phyloP scores from a whole-genome alignment of 2,797 vertebrate genomes.

The Cichlasoma orientale region DNA sequence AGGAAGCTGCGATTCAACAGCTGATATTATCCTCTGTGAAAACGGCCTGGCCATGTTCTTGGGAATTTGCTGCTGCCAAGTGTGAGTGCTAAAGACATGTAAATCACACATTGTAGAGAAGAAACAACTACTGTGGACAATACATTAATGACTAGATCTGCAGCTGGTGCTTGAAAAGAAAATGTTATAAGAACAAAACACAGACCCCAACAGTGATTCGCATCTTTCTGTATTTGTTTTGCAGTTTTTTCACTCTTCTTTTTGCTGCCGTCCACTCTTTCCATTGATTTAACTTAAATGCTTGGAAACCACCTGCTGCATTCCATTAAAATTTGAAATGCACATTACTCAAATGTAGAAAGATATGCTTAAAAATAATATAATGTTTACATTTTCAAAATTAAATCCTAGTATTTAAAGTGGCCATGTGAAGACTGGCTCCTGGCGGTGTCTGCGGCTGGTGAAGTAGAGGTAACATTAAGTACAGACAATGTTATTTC shows the following conservation, averaged over 20 bases:
- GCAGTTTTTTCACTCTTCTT: not conserved
- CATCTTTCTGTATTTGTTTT: not conserved
- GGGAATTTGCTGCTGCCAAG: not conserved
- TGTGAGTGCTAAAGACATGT: not conserved
- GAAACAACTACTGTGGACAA: not conserved
- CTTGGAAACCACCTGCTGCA: not conserved
- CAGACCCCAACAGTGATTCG: not conserved
- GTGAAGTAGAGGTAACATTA: conserved; percentile 43
- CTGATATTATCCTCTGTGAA: not conserved
- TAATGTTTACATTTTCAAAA: not conserved
- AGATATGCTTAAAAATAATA: not conserved
- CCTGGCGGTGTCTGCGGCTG: conserved; percentile 18
- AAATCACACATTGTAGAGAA: not conserved
- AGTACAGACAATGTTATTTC: conserved; percentile 71
- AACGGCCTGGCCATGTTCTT: not conserved
- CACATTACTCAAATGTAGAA: not conserved
- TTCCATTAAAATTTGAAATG: not conserved
- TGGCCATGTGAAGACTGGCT: not conserved
- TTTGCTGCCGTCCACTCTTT: not conserved
- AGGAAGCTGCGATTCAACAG: not conserved
- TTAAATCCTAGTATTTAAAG: conserved; percentile 8
- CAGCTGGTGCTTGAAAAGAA: not conserved
- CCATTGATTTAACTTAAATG: not conserved
- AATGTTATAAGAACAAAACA: not conserved
- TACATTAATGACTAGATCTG: not conserved